Evolutionary conservation across 2,797 vertebrate species (phyloP), one percentile per base, ranked within the genome.

Genomic region (Florisuga fusca): DNA sequence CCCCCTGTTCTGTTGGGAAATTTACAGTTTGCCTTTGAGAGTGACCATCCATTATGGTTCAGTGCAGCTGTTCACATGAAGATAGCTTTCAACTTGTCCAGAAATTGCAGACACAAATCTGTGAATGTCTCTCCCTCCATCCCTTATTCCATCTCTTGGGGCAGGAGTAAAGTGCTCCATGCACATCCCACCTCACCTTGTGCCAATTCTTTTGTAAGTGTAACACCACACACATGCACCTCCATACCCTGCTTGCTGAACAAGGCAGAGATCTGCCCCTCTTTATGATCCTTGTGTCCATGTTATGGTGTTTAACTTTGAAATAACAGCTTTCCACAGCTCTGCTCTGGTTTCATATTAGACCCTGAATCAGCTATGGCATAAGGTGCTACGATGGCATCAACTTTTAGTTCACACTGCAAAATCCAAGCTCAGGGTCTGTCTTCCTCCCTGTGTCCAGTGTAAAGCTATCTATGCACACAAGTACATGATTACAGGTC

Each of bases 61-160:
- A 79, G 94, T 53, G 96, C 98, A 98, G 98, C 98, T 98, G 98
- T 98, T 98, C 96, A 97, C 94, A 89, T 95, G 96, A 94, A 97
- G 98, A 98, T 98, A 98, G 97, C 97, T 97, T 93, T 88, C 96
- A 98, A 96, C 95, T 97, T 97, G 97, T 97, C 96, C 96, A 97
- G 95, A 97, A 98, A 96, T 97, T 97, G 97, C 97, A 98, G 96
- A 97, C 97, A 98, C 98, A 97, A 97, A 97, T 95, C 93, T 92
- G 94, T 89, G 96, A 92, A 88, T 43, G 87, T 62, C 94, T 84
- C 83, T 69, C 48, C 46, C 26, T 71, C n/a, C 9, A 8, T 16
- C 57, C 61, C 41, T 73, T 51, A 46, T 72, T 87, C 4, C 0
- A 21, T 76, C 80, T 68, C 18, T 33, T 3, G 2, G 80, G 87